These are phyloP conservation scores for Oreortyx pictus DNA, from an alignment of 2,797 vertebrate species.

Conservation along the genomic window DNA sequence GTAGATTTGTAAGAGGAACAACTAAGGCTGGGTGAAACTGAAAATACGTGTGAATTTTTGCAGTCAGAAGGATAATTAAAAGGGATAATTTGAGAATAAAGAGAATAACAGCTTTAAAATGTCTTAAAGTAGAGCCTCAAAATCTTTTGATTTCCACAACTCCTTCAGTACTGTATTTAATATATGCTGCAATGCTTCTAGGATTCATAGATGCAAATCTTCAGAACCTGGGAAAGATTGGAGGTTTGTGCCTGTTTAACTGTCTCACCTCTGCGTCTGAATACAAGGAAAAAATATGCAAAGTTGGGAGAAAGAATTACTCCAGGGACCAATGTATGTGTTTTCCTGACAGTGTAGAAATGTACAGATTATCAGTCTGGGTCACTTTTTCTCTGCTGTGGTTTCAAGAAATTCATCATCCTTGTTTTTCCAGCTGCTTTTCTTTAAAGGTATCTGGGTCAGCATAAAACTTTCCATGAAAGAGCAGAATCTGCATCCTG, in stretches of 20 bases:
- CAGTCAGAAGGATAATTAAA: not conserved
- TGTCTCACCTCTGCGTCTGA: not conserved
- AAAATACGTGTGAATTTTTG: conserved; percentile 50
- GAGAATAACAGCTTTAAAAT: conserved; percentile 1
- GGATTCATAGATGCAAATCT: not conserved
- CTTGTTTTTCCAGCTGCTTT: conserved; percentile 46
- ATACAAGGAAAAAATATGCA: not conserved
- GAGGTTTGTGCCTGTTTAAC: not conserved
- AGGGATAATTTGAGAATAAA: not conserved
- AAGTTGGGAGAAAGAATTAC: not conserved
- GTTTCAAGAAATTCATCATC: not conserved
- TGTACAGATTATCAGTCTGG: not conserved
- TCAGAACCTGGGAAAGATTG: not conserved
- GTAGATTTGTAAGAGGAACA: not conserved
- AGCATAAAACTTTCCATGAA: not conserved
- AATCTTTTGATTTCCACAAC: not conserved
- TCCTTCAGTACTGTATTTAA: not conserved
- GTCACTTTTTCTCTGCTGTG: conserved; percentile 3
- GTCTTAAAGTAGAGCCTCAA: not conserved
- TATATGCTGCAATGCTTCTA: not conserved
- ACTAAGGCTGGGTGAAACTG: not conserved
- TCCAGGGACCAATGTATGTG: not conserved
- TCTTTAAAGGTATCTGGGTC: conserved; percentile 14
- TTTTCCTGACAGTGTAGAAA: not conserved
- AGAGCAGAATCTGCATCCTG: not conserved